phyloP scores from a whole-genome alignment of 2,888 invertebrate species.

The Drosophila fulvimacula region DNA sequence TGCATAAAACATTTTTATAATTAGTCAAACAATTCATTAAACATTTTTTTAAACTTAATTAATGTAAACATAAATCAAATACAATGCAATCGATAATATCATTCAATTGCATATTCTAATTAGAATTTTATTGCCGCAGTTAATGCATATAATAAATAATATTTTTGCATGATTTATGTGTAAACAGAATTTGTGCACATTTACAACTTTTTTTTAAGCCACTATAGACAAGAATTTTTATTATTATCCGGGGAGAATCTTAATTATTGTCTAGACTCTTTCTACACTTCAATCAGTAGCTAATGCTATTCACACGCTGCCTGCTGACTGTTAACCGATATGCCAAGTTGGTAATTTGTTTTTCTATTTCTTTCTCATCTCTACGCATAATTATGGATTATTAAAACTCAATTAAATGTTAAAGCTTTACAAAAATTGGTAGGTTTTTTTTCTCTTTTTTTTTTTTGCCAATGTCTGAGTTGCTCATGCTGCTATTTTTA shows the following conservation, averaged over 20 bases:
- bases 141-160: no score
- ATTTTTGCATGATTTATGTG: neutral
- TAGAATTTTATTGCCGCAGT: neutral
- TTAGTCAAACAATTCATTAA: conserved; percentile 4
- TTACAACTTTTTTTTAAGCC: no score
- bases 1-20: neutral
- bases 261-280: conserved; percentile 30
- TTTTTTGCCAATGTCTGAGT: conserved; percentile 25
- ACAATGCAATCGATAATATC: neutral
- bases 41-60: neutral
- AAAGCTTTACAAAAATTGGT: conserved; percentile 29
- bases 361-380: conserved; percentile 9
- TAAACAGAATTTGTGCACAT: neutral
- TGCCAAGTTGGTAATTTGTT: conserved; percentile 49
- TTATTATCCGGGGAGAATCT: conserved; percentile 20
- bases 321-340: conserved; percentile 61
- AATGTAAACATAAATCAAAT: conserved; percentile 7
- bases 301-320: conserved; percentile 65
- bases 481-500: conserved; percentile 43
- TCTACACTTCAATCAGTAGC: conserved; percentile 26
- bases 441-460: neutral
- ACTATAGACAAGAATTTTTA: conserved; percentile 1
- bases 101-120: conserved; percentile 3
- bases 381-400: conserved; percentile 73
- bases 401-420: conserved; percentile 76